These are phyloP conservation scores for Emmelina monodactyla DNA, from an alignment of 2,888 invertebrate genomes.

Conservation along the genomic window DNA sequence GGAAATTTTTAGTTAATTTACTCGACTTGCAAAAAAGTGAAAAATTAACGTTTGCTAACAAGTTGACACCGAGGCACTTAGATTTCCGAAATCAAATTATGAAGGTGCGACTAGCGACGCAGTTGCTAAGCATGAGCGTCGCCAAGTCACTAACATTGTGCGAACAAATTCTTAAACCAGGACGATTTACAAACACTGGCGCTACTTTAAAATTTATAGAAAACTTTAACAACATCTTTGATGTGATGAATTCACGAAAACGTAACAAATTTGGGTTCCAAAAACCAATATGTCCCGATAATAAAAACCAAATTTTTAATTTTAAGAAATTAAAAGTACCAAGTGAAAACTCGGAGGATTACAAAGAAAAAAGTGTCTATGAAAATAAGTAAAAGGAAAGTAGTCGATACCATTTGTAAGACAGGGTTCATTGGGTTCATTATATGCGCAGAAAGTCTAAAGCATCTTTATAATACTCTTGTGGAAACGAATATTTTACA, in stretches of 20 bases:
- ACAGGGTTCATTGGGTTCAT: constrained; percentile 11
- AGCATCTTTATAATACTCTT: constrained; percentile 3
- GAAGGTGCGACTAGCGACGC: constrained; percentile 6
- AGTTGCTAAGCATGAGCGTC: constrained; percentile 6
- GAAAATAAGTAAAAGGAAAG: constrained; percentile 5
- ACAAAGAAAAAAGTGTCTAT: too few relatives aligned
- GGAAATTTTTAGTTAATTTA: constrained; percentile 7
- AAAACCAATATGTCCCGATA: constrained; percentile 6
- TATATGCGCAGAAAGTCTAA: constrained; percentile 8
- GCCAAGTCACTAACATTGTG: constrained; percentile 4
- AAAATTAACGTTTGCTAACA: constrained; percentile 1
- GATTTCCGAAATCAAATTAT: constrained; percentile 4
- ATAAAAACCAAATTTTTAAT: constrained; percentile 1
- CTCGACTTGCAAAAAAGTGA: constrained; percentile 1
- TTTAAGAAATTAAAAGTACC: too few relatives aligned
- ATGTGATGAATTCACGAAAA: constrained; percentile 7
- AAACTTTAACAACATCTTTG: constrained; percentile 5
- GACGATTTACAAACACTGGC: constrained; percentile 2
- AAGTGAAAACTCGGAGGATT: too few relatives aligned
- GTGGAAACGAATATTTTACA: constrained; percentile 4
- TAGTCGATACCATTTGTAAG: constrained; percentile 7
- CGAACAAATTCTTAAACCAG: constrained; percentile 2
- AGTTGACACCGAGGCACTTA: not conserved
- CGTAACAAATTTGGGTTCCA: constrained; percentile 4
- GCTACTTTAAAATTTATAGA: constrained; percentile 5